Evolutionary conservation across 1,140 invertebrate genomes (phyloP), one percentile per base, ranked within the genome.

Genomic region (Chionoecetes opilio): DNA sequence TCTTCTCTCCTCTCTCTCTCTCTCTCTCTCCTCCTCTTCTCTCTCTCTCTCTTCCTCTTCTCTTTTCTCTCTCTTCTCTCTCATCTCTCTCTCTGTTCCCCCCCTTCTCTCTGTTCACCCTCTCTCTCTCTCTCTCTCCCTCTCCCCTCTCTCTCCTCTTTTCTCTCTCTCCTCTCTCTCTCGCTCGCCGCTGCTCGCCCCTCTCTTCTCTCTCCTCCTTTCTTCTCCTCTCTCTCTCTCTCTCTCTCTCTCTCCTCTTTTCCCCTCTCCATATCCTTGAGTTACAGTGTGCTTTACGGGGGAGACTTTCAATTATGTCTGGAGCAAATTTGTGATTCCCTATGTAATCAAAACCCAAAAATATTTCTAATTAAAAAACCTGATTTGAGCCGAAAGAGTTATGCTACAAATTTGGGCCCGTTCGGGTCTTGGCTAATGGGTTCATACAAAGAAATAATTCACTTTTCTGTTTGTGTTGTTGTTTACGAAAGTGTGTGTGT

Each of bases 311-410:
- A 94, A 94, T 94, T 94, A 94, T 94, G 87, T 90, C 93, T 82
- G 53, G 93, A 94, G 75, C 89, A 91, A 91, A 94, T 94, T 94
- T 91, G 93, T 94, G 93, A 94, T 94, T 91, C 93, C 88, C 86
- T 91, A 91, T 94, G 89, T 91, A 91, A 91, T 94, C 88, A 91
- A 41, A 63, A 82, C 93, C 93, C 86, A 94, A 94, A 89, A 94
- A 91, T 94, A 94, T 91, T 94, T 88, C 93, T 94, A 94, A 94
- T 94, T 94, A 94, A 88, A 91, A 85, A 41, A 75, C 93, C 91
- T 94, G 93, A 94, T 94, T 94, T 91, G 93, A 94, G 82, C 63
- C 93, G 91, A 94, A 94, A 94, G 93, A 94, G 93, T 94, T 94
- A 94, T 94, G 93, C 85, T 94, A 94, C 93, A 94, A 94, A 94